Evolutionary conservation across 2,888 invertebrate genomes (phyloP).

Genomic region (Melanotus villosus): DNA sequence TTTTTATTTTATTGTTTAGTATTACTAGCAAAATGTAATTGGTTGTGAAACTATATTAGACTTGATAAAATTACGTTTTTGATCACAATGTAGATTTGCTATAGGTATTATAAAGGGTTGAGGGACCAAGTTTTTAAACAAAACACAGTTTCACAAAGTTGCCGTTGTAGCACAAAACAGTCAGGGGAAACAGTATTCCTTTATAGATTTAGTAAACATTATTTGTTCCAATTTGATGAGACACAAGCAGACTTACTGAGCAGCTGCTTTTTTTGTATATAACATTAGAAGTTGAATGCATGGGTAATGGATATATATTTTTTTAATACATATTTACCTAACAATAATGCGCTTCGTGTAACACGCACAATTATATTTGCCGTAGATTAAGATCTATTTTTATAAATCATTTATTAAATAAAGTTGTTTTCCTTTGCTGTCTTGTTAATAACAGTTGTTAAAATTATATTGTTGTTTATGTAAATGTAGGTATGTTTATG

Average conservation of each 20-base stretch:
- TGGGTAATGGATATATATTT: neutral
- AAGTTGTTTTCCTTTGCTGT: neutral
- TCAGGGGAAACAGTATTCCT: neutral
- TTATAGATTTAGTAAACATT: too few species aligned
- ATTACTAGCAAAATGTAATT: neutral
- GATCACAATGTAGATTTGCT: too few species aligned
- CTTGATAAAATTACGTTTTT: conserved; percentile 1
- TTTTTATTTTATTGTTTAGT: neutral
- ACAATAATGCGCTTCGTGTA: conserved; percentile 13
- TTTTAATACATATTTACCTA: neutral
- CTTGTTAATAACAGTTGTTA: conserved; percentile 1
- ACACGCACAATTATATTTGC: conserved; percentile 20
- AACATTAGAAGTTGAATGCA: conserved; percentile 17
- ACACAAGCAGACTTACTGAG: conserved; percentile 15
- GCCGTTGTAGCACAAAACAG: neutral
- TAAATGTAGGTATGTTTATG: conserved; percentile 15
- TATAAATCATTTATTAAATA: conserved; percentile 20
- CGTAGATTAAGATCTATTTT: conserved; percentile 25
- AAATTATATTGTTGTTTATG: conserved; percentile 14
- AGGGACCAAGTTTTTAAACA: conserved; percentile 29
- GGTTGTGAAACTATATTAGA: conserved; percentile 18
- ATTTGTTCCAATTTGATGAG: conserved; percentile 46
- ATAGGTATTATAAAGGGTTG: too few species aligned
- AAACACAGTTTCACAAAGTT: neutral
- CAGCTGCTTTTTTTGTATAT: conserved; percentile 28